Conservation (phyloP, 2,113 vertebrate species). For the Notothenia coriiceps region DNA sequence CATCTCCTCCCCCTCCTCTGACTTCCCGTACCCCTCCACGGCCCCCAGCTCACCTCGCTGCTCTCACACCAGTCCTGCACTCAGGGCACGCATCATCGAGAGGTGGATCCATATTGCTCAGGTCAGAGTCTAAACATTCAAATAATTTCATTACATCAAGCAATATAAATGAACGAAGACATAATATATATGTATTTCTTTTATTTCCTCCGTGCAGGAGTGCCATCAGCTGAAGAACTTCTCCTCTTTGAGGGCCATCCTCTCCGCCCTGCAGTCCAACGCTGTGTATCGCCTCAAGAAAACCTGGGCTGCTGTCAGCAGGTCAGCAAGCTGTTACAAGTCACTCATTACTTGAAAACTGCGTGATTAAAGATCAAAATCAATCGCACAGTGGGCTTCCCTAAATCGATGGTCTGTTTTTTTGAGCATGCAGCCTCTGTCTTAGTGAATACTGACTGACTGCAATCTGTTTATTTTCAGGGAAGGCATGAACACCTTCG, state of each 20-base stretch:
- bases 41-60: slow-evolving; percentile 60
- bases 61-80: slow-evolving; percentile 61
- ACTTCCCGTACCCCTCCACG: slow-evolving; percentile 61
- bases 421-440: neutral
- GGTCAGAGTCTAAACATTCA: slow-evolving; percentile 69
- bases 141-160: neutral
- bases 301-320: slow-evolving; percentile 88
- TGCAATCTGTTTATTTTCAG: slow-evolving; percentile 71
- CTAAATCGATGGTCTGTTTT: neutral
- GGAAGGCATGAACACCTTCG: slow-evolving; percentile 83
- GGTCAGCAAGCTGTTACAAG: slow-evolving; percentile 71
- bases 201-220: slow-evolving; percentile 72
- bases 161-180: neutral
- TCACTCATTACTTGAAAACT: neutral
- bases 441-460: neutral
- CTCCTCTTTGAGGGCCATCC: slow-evolving; percentile 89
- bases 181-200: neutral
- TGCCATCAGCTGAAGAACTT: slow-evolving; percentile 89
- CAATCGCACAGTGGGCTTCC: neutral
- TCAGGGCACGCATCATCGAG: slow-evolving; percentile 86
- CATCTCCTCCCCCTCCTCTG: slow-evolving; percentile 43
- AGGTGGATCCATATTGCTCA: slow-evolving; percentile 90
- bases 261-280: slow-evolving; percentile 92
- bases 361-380: neutral
- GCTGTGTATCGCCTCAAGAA: slow-evolving; percentile 90